phyloP scores from a whole-genome alignment of 2,113 vertebrate species.

The Bufo bufo region DNA sequence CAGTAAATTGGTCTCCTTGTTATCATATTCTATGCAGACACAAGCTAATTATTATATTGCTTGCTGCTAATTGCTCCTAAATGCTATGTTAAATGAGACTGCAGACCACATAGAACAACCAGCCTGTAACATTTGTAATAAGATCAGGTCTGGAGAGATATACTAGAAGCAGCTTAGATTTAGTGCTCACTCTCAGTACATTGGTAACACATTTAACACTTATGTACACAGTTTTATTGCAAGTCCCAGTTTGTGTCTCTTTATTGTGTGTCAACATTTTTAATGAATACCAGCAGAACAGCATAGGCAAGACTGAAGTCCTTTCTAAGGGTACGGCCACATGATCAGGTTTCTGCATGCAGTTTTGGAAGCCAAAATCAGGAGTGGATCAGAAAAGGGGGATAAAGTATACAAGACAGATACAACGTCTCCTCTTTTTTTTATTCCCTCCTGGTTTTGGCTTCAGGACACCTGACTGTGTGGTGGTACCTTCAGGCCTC shows the following conservation, averaged over 20 bases:
- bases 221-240: background rate
- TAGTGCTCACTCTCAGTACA: background rate
- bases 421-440: no score
- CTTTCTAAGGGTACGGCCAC: background rate
- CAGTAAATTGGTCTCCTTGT: background rate
- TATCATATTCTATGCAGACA: background rate
- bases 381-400: no score
- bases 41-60: background rate
- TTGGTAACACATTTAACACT: background rate
- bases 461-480: no score
- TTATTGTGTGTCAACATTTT: background rate
- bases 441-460: no score
- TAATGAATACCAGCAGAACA: background rate
- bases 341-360: no score
- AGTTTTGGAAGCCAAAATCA: no score
- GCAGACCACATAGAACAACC: background rate
- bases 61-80: background rate
- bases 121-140: background rate
- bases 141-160: background rate
- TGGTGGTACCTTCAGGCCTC: no score
- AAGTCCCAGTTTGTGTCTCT: background rate
- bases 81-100: background rate
- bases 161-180: background rate
- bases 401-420: no score
- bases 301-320: background rate